These are phyloP conservation scores for Porites australiensis DNA, from an alignment of 64 coral and sea anemone genomes.

Conservation along the genomic window DNA sequence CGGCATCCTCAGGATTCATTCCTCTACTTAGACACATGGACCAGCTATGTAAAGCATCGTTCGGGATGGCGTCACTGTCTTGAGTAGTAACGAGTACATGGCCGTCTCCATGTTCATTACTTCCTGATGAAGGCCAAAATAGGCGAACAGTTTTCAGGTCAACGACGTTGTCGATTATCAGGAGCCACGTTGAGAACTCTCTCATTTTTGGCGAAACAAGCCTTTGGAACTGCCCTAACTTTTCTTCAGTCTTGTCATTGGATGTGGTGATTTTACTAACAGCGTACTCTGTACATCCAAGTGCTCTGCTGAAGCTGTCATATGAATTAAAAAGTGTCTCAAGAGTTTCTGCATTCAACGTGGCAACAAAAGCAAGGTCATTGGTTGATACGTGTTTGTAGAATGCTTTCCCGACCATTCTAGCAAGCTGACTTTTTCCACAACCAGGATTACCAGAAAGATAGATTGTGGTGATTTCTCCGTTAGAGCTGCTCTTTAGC, in stretches of 20 bases:
- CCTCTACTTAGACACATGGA: constrained; percentile 1
- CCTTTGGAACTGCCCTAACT: constrained; percentile 12
- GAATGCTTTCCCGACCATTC: constrained; percentile 30
- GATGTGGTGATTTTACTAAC: constrained; percentile 6
- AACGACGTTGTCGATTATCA: constrained; percentile 29
- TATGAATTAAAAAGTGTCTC: constrained; percentile 20
- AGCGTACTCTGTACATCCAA: background rate
- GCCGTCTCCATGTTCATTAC: background rate
- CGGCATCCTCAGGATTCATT: constrained; percentile 10
- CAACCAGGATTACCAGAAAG: constrained; percentile 70
- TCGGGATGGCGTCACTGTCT: background rate
- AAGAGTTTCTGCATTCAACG: background rate
- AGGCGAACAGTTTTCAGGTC: background rate
- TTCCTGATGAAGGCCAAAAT: constrained; percentile 8
- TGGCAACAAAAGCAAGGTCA: background rate
- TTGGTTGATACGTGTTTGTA: background rate
- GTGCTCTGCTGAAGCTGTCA: constrained; percentile 21
- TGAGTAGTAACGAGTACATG: constrained; percentile 18
- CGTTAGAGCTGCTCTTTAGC: background rate
- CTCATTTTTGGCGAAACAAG: constrained; percentile 3
- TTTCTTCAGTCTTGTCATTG: background rate
- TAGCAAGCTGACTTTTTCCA: constrained; percentile 62
- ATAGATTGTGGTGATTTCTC: constrained; percentile 33
- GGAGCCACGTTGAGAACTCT: constrained; percentile 4
- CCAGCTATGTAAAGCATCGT: background rate